Percentiles rank a stretch among this genome's conserved stretches.
phyloP scores from a whole-genome alignment of 2,113 vertebrate species.

The Dicentrarchus labrax region DNA sequence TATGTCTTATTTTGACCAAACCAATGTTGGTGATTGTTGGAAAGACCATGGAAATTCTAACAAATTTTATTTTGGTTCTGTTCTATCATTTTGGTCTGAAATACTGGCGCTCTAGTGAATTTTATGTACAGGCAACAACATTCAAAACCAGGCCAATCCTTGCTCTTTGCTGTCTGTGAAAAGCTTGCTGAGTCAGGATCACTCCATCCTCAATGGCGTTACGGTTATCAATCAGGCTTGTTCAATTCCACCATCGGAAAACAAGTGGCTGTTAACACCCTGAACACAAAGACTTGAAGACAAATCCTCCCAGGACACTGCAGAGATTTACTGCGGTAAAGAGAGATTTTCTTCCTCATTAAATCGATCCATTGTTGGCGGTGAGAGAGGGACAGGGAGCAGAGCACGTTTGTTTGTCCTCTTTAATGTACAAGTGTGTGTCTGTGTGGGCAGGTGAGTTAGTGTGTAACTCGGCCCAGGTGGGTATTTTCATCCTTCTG shows the following conservation, averaged over 20 bases:
- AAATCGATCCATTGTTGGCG: constrained; percentile 26
- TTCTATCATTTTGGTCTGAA: too few species aligned
- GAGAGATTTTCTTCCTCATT: constrained; percentile 42
- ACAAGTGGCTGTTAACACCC: constrained; percentile 29
- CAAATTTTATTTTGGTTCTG: too few species aligned
- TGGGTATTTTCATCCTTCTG: constrained; percentile 35
- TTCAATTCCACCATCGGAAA: neutral
- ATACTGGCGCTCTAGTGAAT: too few species aligned
- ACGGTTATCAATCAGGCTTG: neutral
- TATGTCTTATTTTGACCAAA: too few species aligned
- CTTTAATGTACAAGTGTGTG: neutral
- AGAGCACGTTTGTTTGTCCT: neutral
- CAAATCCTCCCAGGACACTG: constrained; percentile 4
- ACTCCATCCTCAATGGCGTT: neutral
- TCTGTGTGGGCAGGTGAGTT: constrained; percentile 27
- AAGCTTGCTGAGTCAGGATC: neutral
- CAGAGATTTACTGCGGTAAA: constrained; percentile 33
- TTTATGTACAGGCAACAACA: too few species aligned
- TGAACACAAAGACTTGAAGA: constrained; percentile 18
- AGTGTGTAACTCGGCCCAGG: constrained; percentile 12
- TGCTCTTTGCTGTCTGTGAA: neutral
- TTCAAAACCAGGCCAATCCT: neutral
- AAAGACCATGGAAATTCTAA: too few species aligned
- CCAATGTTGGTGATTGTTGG: too few species aligned
- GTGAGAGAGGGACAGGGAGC: neutral